Conservation (phyloP, 2,888 invertebrate species). For the Gryllus longicercus region DNA sequence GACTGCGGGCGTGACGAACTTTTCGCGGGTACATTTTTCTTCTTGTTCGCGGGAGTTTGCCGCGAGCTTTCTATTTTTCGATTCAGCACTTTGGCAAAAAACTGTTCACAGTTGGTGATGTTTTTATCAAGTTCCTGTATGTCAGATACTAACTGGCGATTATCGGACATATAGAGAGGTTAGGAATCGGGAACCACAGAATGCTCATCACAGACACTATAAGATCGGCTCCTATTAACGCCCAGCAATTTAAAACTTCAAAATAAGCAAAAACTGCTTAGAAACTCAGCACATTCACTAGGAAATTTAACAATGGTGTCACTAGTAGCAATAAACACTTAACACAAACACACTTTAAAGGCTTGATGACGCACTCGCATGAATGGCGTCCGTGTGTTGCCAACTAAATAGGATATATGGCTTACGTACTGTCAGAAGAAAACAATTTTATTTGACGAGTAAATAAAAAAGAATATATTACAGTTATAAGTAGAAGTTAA, state of each 20-base stretch:
- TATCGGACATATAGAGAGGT: not conserved
- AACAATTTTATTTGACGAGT: no score
- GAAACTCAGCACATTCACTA: not conserved
- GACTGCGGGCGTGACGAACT: not conserved
- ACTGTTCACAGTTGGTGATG: not conserved
- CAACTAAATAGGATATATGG: not conserved
- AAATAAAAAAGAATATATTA: no score
- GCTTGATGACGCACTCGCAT: not conserved
- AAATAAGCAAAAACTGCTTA: not conserved
- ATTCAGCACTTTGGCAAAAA: not conserved
- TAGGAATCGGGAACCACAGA: not conserved
- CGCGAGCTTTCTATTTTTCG: not conserved
- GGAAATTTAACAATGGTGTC: not conserved
- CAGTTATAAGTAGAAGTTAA: no score
- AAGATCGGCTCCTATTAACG: not conserved
- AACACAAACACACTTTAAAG: not conserved
- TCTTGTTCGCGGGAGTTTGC: not conserved
- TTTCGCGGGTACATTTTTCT: not conserved
- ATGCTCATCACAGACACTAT: not conserved
- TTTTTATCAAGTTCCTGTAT: not conserved
- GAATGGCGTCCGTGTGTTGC: conserved; percentile 17
- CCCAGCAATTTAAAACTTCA: not conserved
- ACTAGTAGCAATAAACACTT: conserved; percentile 4
- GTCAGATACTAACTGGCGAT: conserved; percentile 1
- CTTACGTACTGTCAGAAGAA: no score